Base-by-base conservation (phyloP, 2,797 vertebrate genomes). In the Picus viridis region DNA sequence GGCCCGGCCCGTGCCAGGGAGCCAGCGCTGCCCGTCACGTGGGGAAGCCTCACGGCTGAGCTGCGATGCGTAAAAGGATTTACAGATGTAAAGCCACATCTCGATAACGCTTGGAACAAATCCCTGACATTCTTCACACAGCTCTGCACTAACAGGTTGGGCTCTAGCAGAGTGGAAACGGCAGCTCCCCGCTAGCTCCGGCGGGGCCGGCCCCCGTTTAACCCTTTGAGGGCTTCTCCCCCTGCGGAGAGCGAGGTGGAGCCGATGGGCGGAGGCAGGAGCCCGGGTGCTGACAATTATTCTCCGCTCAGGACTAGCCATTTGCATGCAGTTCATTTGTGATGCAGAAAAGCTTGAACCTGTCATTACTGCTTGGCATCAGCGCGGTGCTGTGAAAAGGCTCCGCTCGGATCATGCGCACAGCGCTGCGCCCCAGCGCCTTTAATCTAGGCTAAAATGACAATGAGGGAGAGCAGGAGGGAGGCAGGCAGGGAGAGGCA, bases 361-460 rank as follows among this genome's bases (percentile, higher is more conserved):
- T 97, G 97, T 97, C 98, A 97, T 97, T 97, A 97, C 88, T 94
- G 96, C 93, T 97, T 97, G 97, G 97, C 97, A 97, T 97, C 90
- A 97, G 95, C 69, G 73, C 93, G 84, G 89, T 62, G 17, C 96
- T 90, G 96, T 94, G 94, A 95, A 95, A 95, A 92, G 88, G 77
- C 85, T 77, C 90, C 2, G 57, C 80, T 84, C 17, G 16, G 95
- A 92, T 93, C 96, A 97, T 96, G 96, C 92, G 94, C 94, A 89
- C 59, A 81, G 78, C 9, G 6, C 88, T 85, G 90, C 93, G 87
- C 93, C 93, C 89, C 74, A 69, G 83, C 94, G 89, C 71, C 92
- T 96, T 96, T 96, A 81, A 86, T 91, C 92, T 89, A 68, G 93
- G 90, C 93, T 93, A 89, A 95, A 97, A 92, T 71, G 95, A 95